Conservation (phyloP, 2,888 invertebrate genomes). For the Pyrrhosoma nymphula region DNA sequence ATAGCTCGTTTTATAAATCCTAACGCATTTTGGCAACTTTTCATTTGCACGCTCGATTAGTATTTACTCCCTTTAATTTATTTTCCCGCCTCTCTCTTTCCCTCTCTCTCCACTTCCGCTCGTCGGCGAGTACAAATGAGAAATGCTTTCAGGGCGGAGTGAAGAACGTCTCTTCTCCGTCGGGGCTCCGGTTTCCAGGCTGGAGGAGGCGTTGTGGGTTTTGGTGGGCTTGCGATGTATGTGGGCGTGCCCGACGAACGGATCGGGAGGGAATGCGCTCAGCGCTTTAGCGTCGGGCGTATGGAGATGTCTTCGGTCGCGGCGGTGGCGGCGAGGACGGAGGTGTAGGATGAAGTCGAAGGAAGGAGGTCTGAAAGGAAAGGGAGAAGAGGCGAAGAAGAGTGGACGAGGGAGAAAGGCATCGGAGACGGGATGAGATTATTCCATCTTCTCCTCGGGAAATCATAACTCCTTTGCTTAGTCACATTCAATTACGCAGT, state of each 20-base stretch:
- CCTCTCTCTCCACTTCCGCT: not conserved
- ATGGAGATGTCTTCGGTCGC: constrained; percentile 11
- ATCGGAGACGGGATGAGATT: not conserved
- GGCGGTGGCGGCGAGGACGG: not conserved
- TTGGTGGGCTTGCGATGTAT: not conserved
- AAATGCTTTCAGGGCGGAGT: not conserved
- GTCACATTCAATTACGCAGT: constrained; percentile 61
- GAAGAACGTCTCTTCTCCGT: not conserved
- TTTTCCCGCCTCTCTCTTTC: not conserved
- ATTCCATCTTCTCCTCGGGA: not conserved
- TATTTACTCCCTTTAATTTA: too few species aligned
- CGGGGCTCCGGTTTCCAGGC: not conserved
- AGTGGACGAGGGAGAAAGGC: not conserved
- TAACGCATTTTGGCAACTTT: too few species aligned
- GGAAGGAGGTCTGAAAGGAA: not conserved
- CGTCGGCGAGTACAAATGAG: not conserved
- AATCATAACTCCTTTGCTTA: constrained; percentile 60
- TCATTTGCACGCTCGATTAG: too few species aligned
- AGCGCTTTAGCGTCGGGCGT: not conserved
- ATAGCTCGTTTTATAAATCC: too few species aligned
- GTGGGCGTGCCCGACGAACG: not conserved
- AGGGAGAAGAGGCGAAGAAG: not conserved
- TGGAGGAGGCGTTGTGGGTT: not conserved
- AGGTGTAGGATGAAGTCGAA: not conserved
- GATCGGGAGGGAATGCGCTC: not conserved